Percentiles rank a stretch among this genome's conserved stretches.
Conservation (phyloP, 2,113 vertebrate species). For the Merops nubicus region DNA sequence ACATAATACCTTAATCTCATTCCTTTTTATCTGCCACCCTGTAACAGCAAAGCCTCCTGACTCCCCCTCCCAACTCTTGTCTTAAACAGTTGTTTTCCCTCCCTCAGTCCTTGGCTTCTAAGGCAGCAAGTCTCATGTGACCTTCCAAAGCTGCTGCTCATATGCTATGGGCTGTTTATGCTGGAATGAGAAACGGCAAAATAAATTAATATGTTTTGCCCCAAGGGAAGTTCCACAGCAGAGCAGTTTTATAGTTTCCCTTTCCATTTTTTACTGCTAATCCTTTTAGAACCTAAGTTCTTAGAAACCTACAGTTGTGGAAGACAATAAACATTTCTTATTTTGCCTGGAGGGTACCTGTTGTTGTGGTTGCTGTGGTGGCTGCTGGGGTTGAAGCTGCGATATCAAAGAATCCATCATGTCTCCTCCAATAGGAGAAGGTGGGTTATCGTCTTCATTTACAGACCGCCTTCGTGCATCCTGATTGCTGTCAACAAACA, state of each 20-base stretch:
- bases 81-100: background rate
- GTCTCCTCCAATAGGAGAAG: slow-evolving; percentile 94
- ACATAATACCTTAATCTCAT: background rate
- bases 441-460: slow-evolving; percentile 97
- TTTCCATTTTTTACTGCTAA: background rate
- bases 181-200: slow-evolving; percentile 12
- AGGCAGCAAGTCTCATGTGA: background rate
- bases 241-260: background rate
- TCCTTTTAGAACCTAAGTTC: background rate
- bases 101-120: background rate
- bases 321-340: background rate
- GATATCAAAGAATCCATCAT: slow-evolving; percentile 93
- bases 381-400: slow-evolving; percentile 85
- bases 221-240: background rate
- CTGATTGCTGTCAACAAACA: slow-evolving; percentile 99
- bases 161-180: background rate
- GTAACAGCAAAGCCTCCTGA: background rate
- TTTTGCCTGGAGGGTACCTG: slow-evolving; percentile 75
- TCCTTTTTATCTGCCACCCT: background rate
- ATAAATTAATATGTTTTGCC: background rate
- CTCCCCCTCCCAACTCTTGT: background rate
- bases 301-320: background rate
- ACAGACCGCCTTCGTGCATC: slow-evolving; percentile 94
- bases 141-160: slow-evolving; percentile 1
- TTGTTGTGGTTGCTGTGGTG: slow-evolving; percentile 75